Evolutionary conservation across 2,113 vertebrate genomes (phyloP).

Genomic region (Lota lota): DNA sequence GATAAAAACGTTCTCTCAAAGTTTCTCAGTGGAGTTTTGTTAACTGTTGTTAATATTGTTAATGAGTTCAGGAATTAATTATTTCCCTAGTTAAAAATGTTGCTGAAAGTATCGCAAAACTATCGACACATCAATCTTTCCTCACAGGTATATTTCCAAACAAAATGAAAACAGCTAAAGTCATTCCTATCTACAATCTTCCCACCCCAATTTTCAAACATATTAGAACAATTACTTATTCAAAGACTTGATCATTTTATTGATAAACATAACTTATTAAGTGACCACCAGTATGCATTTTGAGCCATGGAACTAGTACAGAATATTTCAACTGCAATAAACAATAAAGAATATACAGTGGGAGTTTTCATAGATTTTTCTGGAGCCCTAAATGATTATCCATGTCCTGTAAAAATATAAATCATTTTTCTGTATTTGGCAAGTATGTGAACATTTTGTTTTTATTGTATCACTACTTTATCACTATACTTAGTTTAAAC

Average conservation of each 20-base stretch:
- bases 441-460: too few relatives aligned
- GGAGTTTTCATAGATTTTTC: not conserved
- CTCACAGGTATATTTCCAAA: not conserved
- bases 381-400: too few relatives aligned
- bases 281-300: not conserved
- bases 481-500: too few relatives aligned
- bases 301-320: not conserved
- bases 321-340: not conserved
- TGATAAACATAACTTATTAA: not conserved
- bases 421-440: too few relatives aligned
- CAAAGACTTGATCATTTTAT: not conserved
- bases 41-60: not conserved
- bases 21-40: not conserved
- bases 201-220: not conserved
- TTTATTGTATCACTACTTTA: too few relatives aligned
- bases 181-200: not conserved
- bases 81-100: too few relatives aligned
- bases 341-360: not conserved
- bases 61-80: not conserved
- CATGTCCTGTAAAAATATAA: too few relatives aligned
- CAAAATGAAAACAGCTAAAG: not conserved
- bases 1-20: not conserved
- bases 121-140: not conserved
- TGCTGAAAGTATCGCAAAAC: not conserved
- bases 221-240: not conserved